Base-by-base conservation (phyloP, 1,140 invertebrate genomes). In the Apis mellifera region DNA sequence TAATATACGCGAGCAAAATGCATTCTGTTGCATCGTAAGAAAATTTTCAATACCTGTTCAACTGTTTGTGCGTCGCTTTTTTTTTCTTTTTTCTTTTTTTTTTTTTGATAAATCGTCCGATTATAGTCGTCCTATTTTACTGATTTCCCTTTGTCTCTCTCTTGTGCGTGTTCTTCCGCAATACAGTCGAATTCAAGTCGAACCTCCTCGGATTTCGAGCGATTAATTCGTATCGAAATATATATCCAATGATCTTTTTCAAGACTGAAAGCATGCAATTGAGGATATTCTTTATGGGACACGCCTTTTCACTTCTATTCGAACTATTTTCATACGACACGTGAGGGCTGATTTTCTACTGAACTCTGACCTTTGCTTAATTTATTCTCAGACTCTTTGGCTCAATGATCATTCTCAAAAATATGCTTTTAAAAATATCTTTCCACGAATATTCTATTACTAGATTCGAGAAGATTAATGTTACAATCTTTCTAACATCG, bases 41-140 rank as follows among this genome's bases (percentile, higher is more conserved):
- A 76, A 60, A 60, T 69, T 69, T 69, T 9, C 13, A 62, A 69
- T 82, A 82, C 80, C 80, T 82, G 80, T 64, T 19, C 17, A 66
- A 64, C n/a, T n/a, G 71, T 74, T 19, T 42, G 26, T 15, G 17
- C 59, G 32, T n/a, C 0, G 50, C 5, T 17, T 54, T 15, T 26
- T 54, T 9, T n/a, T n/a, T n/a, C n/a, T n/a, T n/a, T n/a, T n/a
- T n/a, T n/a, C n/a, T n/a, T n/a, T n/a, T 42, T 48, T 11, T 5
- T 23, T 54, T 15, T 26, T 54, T 9, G 50, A 50, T 11, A 4
- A 21, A 21, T 23, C 21, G 64, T 76, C 70, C 26, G 70, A 65
- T 48, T 64, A 57, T 19, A 55, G 26, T 4, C 13, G 72, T 73
- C 71, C 52, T 55, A 21, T 48, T 80, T 54, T 79, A 65, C 26